phyloP scores from a whole-genome alignment of 2,888 invertebrate species.

The Drosophila kuntzei region DNA sequence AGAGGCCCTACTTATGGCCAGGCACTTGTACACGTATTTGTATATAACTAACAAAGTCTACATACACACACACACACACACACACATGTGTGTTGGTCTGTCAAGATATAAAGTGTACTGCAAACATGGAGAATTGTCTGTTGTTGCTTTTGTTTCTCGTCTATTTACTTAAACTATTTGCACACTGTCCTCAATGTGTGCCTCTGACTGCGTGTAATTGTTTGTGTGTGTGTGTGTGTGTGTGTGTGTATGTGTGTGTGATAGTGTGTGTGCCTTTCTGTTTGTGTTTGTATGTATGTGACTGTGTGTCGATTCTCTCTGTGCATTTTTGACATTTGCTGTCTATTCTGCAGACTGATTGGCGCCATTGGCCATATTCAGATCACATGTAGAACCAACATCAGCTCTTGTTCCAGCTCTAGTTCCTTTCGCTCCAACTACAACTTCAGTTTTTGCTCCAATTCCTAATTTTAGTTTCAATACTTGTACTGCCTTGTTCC shows the following conservation, averaged over 20 bases:
- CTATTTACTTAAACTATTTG: conserved; percentile 74
- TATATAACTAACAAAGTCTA: conserved; percentile 71
- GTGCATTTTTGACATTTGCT: conserved; percentile 45
- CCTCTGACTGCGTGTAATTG: conserved; percentile 16
- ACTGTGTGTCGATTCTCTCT: conserved; percentile 12
- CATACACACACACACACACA: conserved; percentile 14
- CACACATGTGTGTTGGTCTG: conserved; percentile 1
- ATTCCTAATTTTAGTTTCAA: not conserved
- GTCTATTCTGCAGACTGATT: conserved; percentile 55
- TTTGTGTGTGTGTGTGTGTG: conserved; percentile 4
- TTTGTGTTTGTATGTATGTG: conserved; percentile 2
- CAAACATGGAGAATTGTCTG: conserved; percentile 63
- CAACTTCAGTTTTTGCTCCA: too few species aligned
- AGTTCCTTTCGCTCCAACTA: not conserved
- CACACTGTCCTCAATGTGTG: conserved; percentile 30
- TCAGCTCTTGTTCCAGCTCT: not conserved
- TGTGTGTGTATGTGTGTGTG: conserved; percentile 16
- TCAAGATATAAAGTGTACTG: conserved; percentile 57
- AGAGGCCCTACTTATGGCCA: conserved; percentile 30
- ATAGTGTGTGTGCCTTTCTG: conserved; percentile 9
- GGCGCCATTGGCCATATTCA: conserved; percentile 33
- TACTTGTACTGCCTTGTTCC: too few species aligned
- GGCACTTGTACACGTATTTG: conserved; percentile 70
- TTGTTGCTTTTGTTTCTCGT: conserved; percentile 34
- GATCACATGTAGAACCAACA: not conserved